These are phyloP conservation scores for Eupeodes corollae DNA, from an alignment of 1,140 invertebrate genomes.

Conservation along the genomic window DNA sequence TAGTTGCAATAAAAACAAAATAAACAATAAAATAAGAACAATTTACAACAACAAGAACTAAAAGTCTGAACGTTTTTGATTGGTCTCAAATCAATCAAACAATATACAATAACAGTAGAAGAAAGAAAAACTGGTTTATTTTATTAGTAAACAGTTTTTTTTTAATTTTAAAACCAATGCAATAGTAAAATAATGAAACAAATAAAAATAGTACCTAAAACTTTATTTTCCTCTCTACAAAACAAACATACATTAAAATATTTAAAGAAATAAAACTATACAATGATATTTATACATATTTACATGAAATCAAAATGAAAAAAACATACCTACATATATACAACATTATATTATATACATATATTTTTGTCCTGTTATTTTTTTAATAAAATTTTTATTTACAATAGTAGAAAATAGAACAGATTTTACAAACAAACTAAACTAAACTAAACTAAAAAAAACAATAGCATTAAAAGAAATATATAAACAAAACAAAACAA, in stretches of 20 bases:
- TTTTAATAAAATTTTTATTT: background rate
- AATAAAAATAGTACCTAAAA: constrained; percentile 1
- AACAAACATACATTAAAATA: too few relatives aligned
- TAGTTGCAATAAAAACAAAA: constrained; percentile 4
- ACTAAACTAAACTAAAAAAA: constrained; percentile 3
- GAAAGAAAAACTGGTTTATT: background rate
- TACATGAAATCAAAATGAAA: background rate
- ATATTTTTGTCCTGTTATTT: too few relatives aligned
- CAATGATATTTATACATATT: constrained; percentile 1
- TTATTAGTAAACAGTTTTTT: constrained; percentile 3
- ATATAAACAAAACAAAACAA: constrained; percentile 1
- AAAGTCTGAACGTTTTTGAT: constrained; percentile 38
- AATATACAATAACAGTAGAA: constrained; percentile 6
- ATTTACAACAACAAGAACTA: constrained; percentile 11
- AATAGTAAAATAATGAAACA: constrained; percentile 4
- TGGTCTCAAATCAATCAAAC: constrained; percentile 15
- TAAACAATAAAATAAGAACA: constrained; percentile 8
- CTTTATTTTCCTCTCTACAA: too few relatives aligned
- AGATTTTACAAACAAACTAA: constrained; percentile 5
- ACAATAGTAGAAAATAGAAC: background rate
- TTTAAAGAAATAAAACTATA: constrained; percentile 1
- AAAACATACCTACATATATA: background rate
- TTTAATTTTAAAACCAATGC: constrained; percentile 1
- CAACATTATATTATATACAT: too few relatives aligned
- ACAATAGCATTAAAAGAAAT: constrained; percentile 1